Evolutionary conservation across 1,140 invertebrate genomes (phyloP).

Genomic region (Argopecten irradians): DNA sequence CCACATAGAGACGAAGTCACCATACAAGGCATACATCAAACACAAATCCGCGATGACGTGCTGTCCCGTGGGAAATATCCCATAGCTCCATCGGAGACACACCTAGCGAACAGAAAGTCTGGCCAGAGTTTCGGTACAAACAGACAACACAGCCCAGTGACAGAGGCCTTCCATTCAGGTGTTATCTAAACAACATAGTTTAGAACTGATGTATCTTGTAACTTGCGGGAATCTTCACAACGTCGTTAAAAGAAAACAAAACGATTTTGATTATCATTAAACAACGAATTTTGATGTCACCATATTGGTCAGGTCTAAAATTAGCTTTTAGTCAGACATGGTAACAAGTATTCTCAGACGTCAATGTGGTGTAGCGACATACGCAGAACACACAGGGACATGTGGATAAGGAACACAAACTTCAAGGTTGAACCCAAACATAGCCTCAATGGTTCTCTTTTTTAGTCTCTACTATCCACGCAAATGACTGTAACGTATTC

Average conservation of each 20-base stretch:
- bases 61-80: too few species aligned
- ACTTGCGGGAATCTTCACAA: not conserved
- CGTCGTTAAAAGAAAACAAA: slow-evolving; percentile 8
- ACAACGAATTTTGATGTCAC: not conserved
- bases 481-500: too few species aligned
- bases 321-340: not conserved
- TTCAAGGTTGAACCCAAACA: too few species aligned
- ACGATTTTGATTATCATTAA: not conserved
- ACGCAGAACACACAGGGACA: not conserved
- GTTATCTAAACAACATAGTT: not conserved
- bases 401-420: too few species aligned
- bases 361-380: not conserved
- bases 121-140: not conserved
- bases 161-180: not conserved
- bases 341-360: not conserved
- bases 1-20: too few species aligned
- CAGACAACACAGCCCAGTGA: not conserved
- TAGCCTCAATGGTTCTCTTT: too few species aligned
- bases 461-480: too few species aligned
- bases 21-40: too few species aligned
- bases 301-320: not conserved
- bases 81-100: too few species aligned
- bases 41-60: too few species aligned
- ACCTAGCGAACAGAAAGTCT: not conserved
- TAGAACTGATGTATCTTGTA: not conserved